Evolutionary conservation across 1,140 invertebrate species (phyloP).

Genomic region (Ruditapes philippinarum): DNA sequence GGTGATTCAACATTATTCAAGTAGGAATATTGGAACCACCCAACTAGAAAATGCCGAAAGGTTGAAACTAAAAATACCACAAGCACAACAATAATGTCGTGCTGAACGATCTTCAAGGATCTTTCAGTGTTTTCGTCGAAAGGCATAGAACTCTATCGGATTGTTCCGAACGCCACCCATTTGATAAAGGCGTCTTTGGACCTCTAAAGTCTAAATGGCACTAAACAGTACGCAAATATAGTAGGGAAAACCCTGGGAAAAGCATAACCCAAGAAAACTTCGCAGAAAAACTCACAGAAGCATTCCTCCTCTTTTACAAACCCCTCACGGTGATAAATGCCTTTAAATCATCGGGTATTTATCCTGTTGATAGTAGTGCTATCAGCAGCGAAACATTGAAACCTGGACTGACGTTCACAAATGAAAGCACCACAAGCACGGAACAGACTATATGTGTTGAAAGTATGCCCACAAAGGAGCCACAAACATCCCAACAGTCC

Average conservation of each 20-base stretch:
- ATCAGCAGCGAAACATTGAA: constrained; percentile 10
- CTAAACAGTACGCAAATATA: neutral
- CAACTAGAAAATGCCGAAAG: no score
- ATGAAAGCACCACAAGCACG: neutral
- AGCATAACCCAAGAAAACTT: constrained; percentile 27
- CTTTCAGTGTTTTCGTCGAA: constrained; percentile 15
- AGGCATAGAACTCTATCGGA: constrained; percentile 50
- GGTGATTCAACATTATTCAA: no score
- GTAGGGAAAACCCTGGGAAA: constrained; percentile 3
- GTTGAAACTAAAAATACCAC: no score
- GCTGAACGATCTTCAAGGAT: no score
- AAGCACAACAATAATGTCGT: no score
- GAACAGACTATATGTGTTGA: neutral
- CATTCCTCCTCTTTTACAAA: constrained; percentile 51
- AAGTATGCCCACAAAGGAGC: neutral
- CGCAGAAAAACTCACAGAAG: constrained; percentile 46
- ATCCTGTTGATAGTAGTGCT: neutral
- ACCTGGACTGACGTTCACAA: neutral
- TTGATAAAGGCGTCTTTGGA: no score
- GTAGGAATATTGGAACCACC: no score
- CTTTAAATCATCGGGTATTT: constrained; percentile 37
- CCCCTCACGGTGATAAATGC: constrained; percentile 48
- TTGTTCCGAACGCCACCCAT: no score
- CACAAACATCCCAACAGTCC: constrained; percentile 2
- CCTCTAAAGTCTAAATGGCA: constrained; percentile 44